Percentiles rank a stretch among this genome's conserved stretches.
These are phyloP conservation scores for Pygoscelis antarcticus DNA, from an alignment of 2,113 vertebrate species.

Conservation along the genomic window DNA sequence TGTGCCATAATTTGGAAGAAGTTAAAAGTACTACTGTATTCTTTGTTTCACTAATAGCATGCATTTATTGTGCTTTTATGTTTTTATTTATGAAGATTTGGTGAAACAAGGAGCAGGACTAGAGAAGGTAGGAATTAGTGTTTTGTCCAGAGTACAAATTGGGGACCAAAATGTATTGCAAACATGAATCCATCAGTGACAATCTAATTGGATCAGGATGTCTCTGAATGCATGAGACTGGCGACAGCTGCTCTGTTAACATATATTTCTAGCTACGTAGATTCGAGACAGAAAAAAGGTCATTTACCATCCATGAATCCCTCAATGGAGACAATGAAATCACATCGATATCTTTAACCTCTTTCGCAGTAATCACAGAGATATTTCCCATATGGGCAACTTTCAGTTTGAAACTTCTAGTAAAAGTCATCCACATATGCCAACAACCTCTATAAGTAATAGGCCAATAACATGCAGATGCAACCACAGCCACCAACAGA, in stretches of 20 bases:
- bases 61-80: not conserved
- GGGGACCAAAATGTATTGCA: not conserved
- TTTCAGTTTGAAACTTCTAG: not conserved
- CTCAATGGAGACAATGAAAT: not conserved
- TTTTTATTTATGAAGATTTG: not conserved
- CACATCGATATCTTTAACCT: not conserved
- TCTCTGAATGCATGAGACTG: not conserved
- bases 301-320: not conserved
- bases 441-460: not conserved
- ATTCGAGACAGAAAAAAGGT: not conserved
- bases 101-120: not conserved
- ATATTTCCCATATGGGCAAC: not conserved
- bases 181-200: not conserved
- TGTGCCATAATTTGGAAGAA: not conserved
- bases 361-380: not conserved
- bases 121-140: not conserved
- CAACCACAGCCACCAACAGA: not conserved
- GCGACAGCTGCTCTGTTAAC: not conserved
- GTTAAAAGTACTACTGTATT: not conserved
- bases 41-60: not conserved
- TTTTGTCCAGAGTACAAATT: not conserved
- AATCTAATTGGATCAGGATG: conserved; percentile 7
- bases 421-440: not conserved
- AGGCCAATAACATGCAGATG: not conserved
- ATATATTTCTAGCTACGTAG: not conserved